Percentiles rank a stretch among this genome's conserved stretches.
Evolutionary conservation across 2,888 invertebrate genomes (phyloP).

Genomic region (Pyrocoelia pectoralis): DNA sequence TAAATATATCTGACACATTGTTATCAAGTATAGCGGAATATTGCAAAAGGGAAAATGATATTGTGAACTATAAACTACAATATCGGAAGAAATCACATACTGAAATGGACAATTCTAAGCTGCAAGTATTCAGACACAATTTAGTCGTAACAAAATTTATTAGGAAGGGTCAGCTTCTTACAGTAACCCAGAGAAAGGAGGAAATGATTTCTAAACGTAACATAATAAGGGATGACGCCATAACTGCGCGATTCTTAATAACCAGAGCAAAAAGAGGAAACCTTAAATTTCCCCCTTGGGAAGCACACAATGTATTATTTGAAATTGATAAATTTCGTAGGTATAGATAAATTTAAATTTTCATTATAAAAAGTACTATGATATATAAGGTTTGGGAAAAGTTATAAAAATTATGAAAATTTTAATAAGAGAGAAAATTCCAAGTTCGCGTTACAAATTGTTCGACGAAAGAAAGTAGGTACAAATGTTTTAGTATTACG

Average conservation of each 20-base stretch:
- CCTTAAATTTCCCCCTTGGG: conserved; percentile 20
- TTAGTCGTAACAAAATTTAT: conserved; percentile 19
- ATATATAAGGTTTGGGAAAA: background rate
- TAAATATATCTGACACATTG: no score
- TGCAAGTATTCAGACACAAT: conserved; percentile 17
- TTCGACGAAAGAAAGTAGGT: background rate
- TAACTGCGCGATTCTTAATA: conserved; percentile 19
- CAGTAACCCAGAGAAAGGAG: conserved; percentile 13
- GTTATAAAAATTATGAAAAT: conserved; percentile 10
- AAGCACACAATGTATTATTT: conserved; percentile 16
- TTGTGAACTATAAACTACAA: conserved; percentile 3
- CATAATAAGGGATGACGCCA: conserved; percentile 14
- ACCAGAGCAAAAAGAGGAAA: conserved; percentile 16
- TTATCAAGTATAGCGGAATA: background rate
- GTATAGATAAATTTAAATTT: conserved; percentile 11
- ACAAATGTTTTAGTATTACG: conserved; percentile 3
- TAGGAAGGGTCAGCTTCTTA: conserved; percentile 18
- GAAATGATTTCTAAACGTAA: conserved; percentile 13
- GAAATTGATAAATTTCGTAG: conserved; percentile 4
- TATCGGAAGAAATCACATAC: conserved; percentile 3
- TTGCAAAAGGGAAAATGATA: background rate
- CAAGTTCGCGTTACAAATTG: background rate
- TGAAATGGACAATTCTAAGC: background rate
- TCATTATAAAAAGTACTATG: background rate
- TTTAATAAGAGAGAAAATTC: conserved; percentile 1